Evolutionary conservation across 1,140 invertebrate species (phyloP).

Genomic region (Panagrolaimus sp.): DNA sequence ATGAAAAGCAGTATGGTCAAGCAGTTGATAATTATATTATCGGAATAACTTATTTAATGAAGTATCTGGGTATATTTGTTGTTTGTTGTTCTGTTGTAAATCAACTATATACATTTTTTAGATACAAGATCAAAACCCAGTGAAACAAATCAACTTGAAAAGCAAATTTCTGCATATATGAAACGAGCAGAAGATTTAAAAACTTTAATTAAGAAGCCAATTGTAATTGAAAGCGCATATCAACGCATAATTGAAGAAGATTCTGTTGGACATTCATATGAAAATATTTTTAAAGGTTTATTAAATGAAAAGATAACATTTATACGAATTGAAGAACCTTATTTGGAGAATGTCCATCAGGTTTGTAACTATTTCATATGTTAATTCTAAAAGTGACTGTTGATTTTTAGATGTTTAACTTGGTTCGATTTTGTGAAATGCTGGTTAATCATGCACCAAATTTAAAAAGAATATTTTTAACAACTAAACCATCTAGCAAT

Average conservation of each 20-base stretch:
- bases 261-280: background rate
- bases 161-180: no score
- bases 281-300: background rate
- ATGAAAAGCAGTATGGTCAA: no score
- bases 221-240: background rate
- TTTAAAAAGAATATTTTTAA: background rate
- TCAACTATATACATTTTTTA: no score
- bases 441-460: background rate
- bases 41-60: no score
- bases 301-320: background rate
- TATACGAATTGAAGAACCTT: background rate
- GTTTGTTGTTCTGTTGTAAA: no score
- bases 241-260: slow-evolving; percentile 1
- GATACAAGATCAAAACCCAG: no score
- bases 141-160: no score
- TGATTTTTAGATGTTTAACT: background rate
- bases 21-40: no score
- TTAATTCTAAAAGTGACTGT: background rate
- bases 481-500: background rate
- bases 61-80: no score
- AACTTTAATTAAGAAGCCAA: no score
- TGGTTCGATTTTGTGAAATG: slow-evolving; percentile 14
- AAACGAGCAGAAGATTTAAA: no score
- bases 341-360: background rate
- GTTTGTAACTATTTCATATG: background rate